phyloP scores from a whole-genome alignment of 2,888 invertebrate species.

The Vanessa cardui region DNA sequence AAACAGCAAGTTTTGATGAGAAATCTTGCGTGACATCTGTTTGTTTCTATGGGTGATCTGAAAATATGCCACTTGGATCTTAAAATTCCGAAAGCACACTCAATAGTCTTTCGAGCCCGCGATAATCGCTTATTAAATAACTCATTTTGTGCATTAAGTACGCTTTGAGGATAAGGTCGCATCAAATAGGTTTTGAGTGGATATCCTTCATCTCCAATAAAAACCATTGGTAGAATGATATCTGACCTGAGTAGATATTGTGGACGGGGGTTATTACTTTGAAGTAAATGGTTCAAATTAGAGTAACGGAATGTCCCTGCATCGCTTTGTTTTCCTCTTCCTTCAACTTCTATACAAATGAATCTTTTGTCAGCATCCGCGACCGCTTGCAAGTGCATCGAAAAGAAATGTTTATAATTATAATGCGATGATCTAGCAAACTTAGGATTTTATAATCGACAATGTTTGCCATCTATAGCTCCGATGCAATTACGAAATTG shows the following conservation, averaged over 20 bases:
- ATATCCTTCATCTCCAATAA: constrained; percentile 39
- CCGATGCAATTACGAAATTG: constrained; percentile 42
- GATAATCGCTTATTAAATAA: constrained; percentile 36
- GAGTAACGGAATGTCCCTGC: constrained; percentile 43
- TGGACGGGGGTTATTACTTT: constrained; percentile 29
- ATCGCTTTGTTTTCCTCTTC: constrained; percentile 39
- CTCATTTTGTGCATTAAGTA: constrained; percentile 32
- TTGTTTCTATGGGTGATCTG: constrained; percentile 39
- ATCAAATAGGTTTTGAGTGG: constrained; percentile 41
- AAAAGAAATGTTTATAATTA: constrained; percentile 22
- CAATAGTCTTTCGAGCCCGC: constrained; percentile 24
- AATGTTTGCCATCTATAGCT: constrained; percentile 40
- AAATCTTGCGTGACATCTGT: constrained; percentile 35
- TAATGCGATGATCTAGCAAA: neutral
- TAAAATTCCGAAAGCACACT: constrained; percentile 38
- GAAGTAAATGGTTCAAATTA: constrained; percentile 37
- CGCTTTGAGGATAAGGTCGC: constrained; percentile 39
- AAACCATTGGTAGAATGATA: constrained; percentile 36
- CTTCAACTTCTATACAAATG: neutral
- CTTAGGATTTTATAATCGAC: constrained; percentile 37
- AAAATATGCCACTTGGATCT: constrained; percentile 39
- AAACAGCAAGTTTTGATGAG: constrained; percentile 6
- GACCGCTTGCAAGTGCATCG: constrained; percentile 39
- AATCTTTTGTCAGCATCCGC: constrained; percentile 26
- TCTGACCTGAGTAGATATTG: constrained; percentile 33